Evolutionary conservation across 2,797 vertebrate genomes (phyloP), one percentile per base, ranked within the genome.

Genomic region (Toxotes lorentzi): DNA sequence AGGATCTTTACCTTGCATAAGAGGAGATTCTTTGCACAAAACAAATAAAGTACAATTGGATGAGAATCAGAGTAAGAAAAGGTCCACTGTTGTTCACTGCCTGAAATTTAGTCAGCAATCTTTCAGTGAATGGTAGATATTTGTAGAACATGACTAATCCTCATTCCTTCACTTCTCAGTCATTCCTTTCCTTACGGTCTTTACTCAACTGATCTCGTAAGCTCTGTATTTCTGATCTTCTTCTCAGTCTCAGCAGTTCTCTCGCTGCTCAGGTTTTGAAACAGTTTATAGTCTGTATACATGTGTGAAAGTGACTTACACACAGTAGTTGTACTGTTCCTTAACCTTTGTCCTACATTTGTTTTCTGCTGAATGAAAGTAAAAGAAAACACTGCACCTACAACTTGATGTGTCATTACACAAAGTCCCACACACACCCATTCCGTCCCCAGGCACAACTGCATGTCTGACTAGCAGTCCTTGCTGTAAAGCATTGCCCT

Each of bases 271-370:
- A 8, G 19, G 47, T 30, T 54, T 56, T 35, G 30, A 56, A 47
- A 38, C 27, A 9, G 7, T 13, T 45, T 32, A 1, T 16, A 0
- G 8, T 38, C 19, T 47, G 38, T 69, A 23, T 38, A 1, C 38
- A 14, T 48, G 40, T 53, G 30, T 69, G 4, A 43, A 59, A 68
- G n/a, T 10, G 1, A 13, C 21, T 19, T 41, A 38, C 38, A 10
- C 58, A 14, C 41, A 48, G 45, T 32, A 5, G 14, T 47, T 23
- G 14, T 16, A 35, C 35, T 57, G 17, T 30, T 16, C 21, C 54
- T 21, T 76, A 71, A 83, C 81, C 77, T 79, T 82, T 87, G 70
- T 27, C 76, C 76, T 32, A 75, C 30, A 83, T 88, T 73, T 74
- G 21, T 21, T 82, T 78, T 67, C 17, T 43, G 24, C 43, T 53